phyloP scores from a whole-genome alignment of 2,888 invertebrate species.

The Formica aserva region DNA sequence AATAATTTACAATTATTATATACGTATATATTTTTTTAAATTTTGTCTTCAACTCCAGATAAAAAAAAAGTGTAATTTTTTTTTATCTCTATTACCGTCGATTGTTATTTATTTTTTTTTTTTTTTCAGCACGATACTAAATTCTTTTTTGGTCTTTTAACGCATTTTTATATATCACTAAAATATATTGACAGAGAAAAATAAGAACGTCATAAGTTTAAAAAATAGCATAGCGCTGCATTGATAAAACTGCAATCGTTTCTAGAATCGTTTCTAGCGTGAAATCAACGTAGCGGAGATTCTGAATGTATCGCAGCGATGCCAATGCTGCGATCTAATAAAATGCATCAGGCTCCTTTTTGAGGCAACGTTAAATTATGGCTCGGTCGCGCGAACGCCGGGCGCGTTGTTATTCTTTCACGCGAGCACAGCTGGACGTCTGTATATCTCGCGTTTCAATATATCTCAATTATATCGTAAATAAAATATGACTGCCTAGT shows the following conservation, averaged over 20 bases:
- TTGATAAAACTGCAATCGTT: slow-evolving; percentile 30
- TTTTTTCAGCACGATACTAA: neutral
- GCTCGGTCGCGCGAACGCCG: slow-evolving; percentile 64
- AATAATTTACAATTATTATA: neutral
- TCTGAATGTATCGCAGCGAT: slow-evolving; percentile 45
- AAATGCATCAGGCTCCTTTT: slow-evolving; percentile 72
- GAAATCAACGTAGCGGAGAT: slow-evolving; percentile 39
- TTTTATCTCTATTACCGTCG: neutral
- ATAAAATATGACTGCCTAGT: slow-evolving; percentile 82
- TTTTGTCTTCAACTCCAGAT: neutral
- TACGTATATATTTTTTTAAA: neutral
- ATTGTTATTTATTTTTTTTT: neutral
- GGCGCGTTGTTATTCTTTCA: slow-evolving; percentile 65
- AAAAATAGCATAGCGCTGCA: slow-evolving; percentile 19
- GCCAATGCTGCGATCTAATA: slow-evolving; percentile 68
- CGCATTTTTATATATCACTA: slow-evolving; percentile 27
- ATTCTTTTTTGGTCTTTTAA: neutral
- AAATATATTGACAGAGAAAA: slow-evolving; percentile 38
- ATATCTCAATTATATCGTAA: slow-evolving; percentile 84
- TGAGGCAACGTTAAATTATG: slow-evolving; percentile 71
- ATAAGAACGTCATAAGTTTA: slow-evolving; percentile 42
- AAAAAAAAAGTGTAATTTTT: neutral
- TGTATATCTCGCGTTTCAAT: slow-evolving; percentile 80
- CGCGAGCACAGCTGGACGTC: slow-evolving; percentile 78
- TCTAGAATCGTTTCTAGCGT: slow-evolving; percentile 36